A percentile compares a stretch with the other conserved stretches of the same genome.
phyloP scores from a whole-genome alignment of 2,113 vertebrate species.

The Oostethus manadensis region DNA sequence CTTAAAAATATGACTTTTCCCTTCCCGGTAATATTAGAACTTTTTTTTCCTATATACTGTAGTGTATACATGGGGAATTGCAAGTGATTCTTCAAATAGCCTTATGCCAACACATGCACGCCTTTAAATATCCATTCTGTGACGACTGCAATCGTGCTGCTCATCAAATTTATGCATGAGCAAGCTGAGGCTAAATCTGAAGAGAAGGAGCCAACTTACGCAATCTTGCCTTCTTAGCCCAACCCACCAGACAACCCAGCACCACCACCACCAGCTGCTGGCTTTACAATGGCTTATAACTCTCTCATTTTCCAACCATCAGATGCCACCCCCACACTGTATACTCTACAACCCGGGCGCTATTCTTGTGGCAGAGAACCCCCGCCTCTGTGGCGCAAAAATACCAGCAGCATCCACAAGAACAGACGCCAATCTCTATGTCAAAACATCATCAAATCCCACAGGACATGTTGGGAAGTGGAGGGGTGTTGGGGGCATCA shows the following conservation, averaged over 20 bases:
- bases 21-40: too few species aligned
- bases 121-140: slow-evolving; percentile 66
- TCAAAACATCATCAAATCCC: slow-evolving; percentile 66
- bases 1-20: too few species aligned
- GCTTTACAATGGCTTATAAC: slow-evolving; percentile 56
- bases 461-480: slow-evolving; percentile 49
- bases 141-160: slow-evolving; percentile 67
- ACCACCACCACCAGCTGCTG: slow-evolving; percentile 37
- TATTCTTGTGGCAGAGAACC: slow-evolving; percentile 68
- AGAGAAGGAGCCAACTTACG: slow-evolving; percentile 62
- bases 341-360: slow-evolving; percentile 67
- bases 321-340: slow-evolving; percentile 63
- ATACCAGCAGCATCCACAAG: slow-evolving; percentile 66
- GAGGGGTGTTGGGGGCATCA: not conserved
- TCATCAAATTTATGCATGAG: slow-evolving; percentile 70
- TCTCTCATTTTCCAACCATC: slow-evolving; percentile 50
- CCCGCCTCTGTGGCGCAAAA: slow-evolving; percentile 57
- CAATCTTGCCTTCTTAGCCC: slow-evolving; percentile 47
- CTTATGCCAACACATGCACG: slow-evolving; percentile 38
- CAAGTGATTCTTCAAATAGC: not conserved
- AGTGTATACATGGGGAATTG: too few species aligned
- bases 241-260: not conserved
- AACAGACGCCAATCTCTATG: slow-evolving; percentile 64
- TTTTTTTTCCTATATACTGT: too few species aligned
- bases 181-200: slow-evolving; percentile 69